Percentiles rank a stretch among this genome's conserved stretches.
Conservation (phyloP, 2,888 invertebrate species). For the Phlogophora meticulosa region DNA sequence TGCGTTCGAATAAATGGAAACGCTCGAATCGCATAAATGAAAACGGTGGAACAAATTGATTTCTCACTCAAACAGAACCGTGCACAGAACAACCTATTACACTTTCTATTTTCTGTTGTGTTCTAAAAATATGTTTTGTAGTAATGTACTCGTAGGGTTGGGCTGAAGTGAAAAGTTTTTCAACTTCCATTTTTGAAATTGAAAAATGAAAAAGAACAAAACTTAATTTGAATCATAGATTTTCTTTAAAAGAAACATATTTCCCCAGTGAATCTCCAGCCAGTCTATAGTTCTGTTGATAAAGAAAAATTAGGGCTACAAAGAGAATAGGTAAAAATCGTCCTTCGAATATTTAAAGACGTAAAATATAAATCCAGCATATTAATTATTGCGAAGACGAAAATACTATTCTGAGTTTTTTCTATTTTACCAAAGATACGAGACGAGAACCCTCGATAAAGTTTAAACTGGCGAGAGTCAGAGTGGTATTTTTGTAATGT, state of each 20-base stretch:
- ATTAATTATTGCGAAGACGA: no score
- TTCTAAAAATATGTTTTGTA: conserved; percentile 66
- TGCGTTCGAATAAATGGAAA: conserved; percentile 89
- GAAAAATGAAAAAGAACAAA: not conserved
- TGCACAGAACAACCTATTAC: conserved; percentile 75
- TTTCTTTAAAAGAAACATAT: no score
- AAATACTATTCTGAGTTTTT: no score
- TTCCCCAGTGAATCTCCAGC: no score
- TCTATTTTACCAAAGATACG: no score
- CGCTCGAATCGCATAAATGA: conserved; percentile 89
- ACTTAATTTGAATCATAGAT: not conserved
- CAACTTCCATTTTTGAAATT: not conserved
- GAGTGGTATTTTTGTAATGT: not conserved
- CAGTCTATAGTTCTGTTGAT: no score
- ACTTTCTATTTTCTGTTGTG: conserved; percentile 67
- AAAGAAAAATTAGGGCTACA: no score
- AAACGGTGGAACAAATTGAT: conserved; percentile 90
- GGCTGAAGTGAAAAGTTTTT: conserved; percentile 20
- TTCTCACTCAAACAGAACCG: conserved; percentile 89
- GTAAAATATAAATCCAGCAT: no score
- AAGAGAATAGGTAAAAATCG: no score
- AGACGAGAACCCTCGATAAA: not conserved
- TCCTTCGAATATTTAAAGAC: no score
- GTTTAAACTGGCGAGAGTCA: not conserved
- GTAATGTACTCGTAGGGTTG: conserved; percentile 48